Percentiles rank a stretch among this genome's conserved stretches.
phyloP scores from a whole-genome alignment of 2,888 invertebrate genomes.

The Calephelis perditalis region DNA sequence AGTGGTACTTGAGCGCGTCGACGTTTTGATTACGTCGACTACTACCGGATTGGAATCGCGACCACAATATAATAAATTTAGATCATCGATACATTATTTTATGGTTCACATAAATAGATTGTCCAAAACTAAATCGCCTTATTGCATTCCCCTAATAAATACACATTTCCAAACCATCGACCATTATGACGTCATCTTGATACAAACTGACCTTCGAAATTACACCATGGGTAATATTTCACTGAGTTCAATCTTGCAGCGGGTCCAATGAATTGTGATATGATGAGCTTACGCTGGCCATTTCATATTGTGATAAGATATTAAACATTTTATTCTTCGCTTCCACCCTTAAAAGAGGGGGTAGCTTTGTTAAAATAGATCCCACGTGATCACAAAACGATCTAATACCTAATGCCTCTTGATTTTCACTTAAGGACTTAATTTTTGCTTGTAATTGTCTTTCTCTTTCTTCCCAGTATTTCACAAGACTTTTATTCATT shows the following conservation, averaged over 20 bases:
- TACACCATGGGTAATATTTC: too few species aligned
- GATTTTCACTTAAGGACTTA: neutral
- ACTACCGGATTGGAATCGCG: too few species aligned
- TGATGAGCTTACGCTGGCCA: neutral
- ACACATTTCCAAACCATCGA: too few species aligned
- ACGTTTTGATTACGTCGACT: too few species aligned
- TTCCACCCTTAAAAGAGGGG: constrained; percentile 10
- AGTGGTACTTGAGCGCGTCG: too few species aligned
- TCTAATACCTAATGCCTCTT: constrained; percentile 3
- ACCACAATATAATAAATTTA: too few species aligned
- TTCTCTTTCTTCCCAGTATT: constrained; percentile 11
- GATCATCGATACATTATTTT: too few species aligned
- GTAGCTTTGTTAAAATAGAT: constrained; percentile 1
- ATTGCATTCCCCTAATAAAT: too few species aligned
- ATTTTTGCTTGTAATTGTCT: neutral
- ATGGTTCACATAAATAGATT: too few species aligned
- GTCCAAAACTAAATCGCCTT: too few species aligned
- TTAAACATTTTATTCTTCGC: constrained; percentile 14
- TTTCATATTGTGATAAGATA: constrained; percentile 11
- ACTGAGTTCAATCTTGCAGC: neutral
- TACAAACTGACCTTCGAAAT: too few species aligned
- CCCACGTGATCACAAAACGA: constrained; percentile 10
- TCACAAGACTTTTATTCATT: neutral
- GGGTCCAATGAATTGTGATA: neutral
- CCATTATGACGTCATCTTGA: too few species aligned